Conservation (phyloP, 2,888 invertebrate genomes). For the Nematopogon swammerdamellus region DNA sequence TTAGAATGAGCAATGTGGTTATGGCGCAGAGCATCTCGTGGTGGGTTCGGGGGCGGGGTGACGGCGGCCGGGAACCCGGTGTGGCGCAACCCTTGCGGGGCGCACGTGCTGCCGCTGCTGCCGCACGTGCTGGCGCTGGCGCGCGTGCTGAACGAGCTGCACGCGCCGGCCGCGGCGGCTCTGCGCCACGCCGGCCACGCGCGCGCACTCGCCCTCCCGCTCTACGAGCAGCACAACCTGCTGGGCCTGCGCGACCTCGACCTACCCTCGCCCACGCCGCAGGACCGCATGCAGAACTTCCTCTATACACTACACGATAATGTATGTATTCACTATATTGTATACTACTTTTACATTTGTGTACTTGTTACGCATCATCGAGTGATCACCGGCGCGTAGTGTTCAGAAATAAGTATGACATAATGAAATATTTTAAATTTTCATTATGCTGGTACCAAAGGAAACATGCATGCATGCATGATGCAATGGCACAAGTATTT, state of each 20-base stretch:
- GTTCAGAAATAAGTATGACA: too few species aligned
- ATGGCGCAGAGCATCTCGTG: slow-evolving; percentile 63
- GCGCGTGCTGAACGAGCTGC: slow-evolving; percentile 77
- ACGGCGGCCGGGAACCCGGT: slow-evolving; percentile 75
- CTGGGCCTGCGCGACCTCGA: slow-evolving; percentile 59
- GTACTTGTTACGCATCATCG: too few species aligned
- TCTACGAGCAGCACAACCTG: slow-evolving; percentile 73
- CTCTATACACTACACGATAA: slow-evolving; percentile 72
- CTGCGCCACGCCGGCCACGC: slow-evolving; percentile 65
- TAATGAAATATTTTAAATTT: too few species aligned
- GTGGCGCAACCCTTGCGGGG: slow-evolving; percentile 83
- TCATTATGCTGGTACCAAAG: too few species aligned
- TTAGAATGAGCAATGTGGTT: too few species aligned
- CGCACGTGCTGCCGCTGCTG: slow-evolving; percentile 76
- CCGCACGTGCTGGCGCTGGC: slow-evolving; percentile 77
- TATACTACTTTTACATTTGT: too few species aligned
- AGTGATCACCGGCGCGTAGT: too few species aligned
- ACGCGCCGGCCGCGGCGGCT: slow-evolving; percentile 64
- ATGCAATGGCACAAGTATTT: too few species aligned
- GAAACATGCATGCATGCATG: too few species aligned
- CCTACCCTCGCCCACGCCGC: slow-evolving; percentile 50
- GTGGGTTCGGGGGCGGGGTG: slow-evolving; percentile 78
- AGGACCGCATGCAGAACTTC: slow-evolving; percentile 83
- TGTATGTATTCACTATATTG: too few species aligned
- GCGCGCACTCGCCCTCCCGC: slow-evolving; percentile 67